Evolutionary conservation across 2,797 vertebrate species (phyloP).

Genomic region (Peromyscus attwateri): DNA sequence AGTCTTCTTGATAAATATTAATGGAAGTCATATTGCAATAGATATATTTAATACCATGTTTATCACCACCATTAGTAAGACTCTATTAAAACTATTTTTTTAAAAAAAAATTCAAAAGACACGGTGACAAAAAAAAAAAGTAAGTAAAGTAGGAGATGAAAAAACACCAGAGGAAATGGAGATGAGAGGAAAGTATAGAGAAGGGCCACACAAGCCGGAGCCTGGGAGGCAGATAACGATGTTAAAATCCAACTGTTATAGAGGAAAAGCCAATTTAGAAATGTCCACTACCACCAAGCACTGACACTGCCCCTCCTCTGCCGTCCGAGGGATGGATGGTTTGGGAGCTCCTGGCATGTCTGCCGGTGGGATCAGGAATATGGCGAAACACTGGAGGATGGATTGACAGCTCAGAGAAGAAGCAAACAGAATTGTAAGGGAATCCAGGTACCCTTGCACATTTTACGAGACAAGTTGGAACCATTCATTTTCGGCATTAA

Average conservation of each 20-base stretch:
- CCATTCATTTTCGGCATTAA: not conserved
- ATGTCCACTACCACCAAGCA: not conserved
- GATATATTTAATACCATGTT: not conserved
- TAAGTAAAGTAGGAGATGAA: not conserved
- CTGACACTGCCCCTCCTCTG: not conserved
- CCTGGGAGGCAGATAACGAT: not conserved
- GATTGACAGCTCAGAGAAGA: not conserved
- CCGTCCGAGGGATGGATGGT: not conserved
- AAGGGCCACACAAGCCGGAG: not conserved
- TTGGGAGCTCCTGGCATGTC: not conserved
- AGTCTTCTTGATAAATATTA: slow-evolving; percentile 58
- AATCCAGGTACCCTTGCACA: not conserved
- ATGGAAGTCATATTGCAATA: slow-evolving; percentile 40
- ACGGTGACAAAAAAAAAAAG: not conserved
- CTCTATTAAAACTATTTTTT: not conserved
- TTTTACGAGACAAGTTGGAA: not conserved
- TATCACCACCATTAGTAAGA: slow-evolving; percentile 16
- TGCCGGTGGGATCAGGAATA: not conserved
- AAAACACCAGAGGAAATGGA: not conserved
- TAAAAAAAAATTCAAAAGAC: slow-evolving; percentile 19
- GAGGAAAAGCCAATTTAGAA: not conserved
- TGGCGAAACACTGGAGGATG: not conserved
- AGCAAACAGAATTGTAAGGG: not conserved
- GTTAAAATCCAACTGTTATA: not conserved
- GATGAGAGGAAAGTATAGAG: slow-evolving; percentile 9